Evolutionary conservation across 2,113 vertebrate genomes (phyloP).

Genomic region (Callorhinus ursinus): DNA sequence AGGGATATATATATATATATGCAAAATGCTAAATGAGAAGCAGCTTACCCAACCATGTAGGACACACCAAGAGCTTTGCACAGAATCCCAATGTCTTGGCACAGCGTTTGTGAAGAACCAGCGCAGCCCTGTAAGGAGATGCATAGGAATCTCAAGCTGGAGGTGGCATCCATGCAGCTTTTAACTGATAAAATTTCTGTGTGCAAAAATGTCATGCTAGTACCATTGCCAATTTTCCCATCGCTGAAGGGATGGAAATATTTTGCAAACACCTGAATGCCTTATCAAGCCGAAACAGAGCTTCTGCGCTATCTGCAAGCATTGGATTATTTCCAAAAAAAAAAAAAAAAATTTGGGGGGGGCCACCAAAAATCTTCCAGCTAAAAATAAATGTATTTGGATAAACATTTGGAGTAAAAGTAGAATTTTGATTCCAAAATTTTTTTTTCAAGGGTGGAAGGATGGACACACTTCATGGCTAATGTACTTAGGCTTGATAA

Average conservation of each 20-base stretch:
- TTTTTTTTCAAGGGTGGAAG: neutral
- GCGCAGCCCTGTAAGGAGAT: rapidly evolving
- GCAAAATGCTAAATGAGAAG: neutral
- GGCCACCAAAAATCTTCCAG: neutral
- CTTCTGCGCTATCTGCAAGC: rapidly evolving
- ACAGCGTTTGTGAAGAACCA: neutral
- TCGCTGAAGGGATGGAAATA: neutral
- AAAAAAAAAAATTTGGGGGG: neutral
- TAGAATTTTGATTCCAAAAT: neutral
- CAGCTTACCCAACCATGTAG: rapidly evolving
- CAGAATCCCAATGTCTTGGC: neutral
- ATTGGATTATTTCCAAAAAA: neutral
- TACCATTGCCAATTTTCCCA: rapidly evolving
- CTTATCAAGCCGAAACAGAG: neutral
- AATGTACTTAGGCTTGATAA: rapidly evolving
- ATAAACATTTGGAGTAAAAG: neutral
- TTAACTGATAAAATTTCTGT: neutral
- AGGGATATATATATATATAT: no score
- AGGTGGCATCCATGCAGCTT: neutral
- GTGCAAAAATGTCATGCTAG: neutral
- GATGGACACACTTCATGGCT: rapidly evolving
- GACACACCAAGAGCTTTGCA: neutral
- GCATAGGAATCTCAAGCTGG: rapidly evolving
- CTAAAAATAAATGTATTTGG: neutral
- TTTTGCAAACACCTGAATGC: neutral